Conservation (phyloP, 2,888 invertebrate genomes). For the Aromia moschata region DNA sequence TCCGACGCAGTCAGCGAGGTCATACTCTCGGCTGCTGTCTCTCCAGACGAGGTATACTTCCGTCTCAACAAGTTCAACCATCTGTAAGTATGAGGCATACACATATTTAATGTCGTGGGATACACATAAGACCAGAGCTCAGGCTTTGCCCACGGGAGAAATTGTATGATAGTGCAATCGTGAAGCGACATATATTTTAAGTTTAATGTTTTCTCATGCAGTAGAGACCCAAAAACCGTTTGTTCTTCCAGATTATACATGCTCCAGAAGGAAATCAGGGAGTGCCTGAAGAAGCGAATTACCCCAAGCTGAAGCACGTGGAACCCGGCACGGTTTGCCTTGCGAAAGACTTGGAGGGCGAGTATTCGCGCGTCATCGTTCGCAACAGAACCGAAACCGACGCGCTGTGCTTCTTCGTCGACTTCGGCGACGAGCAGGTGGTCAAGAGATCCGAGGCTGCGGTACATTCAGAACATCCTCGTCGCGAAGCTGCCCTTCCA, state of each 20-base stretch:
- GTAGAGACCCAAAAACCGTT: neutral
- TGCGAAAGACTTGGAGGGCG: slow-evolving; percentile 65
- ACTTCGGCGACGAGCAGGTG: slow-evolving; percentile 68
- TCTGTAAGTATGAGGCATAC: slow-evolving; percentile 56
- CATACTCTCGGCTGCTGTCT: slow-evolving; percentile 62
- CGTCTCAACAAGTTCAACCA: slow-evolving; percentile 64
- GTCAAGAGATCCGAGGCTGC: slow-evolving; percentile 62
- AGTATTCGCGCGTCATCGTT: slow-evolving; percentile 65
- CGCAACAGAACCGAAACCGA: slow-evolving; percentile 58
- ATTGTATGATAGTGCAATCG: no score
- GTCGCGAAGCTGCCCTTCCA: slow-evolving; percentile 68
- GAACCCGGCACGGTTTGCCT: slow-evolving; percentile 64
- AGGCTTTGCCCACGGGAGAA: no score
- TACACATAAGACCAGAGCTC: no score
- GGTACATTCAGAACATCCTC: slow-evolving; percentile 64
- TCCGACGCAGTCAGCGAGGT: slow-evolving; percentile 59
- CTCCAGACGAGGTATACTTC: slow-evolving; percentile 65
- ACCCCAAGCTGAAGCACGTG: slow-evolving; percentile 52
- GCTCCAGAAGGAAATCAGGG: slow-evolving; percentile 44
- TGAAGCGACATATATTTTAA: no score
- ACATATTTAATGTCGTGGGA: no score
- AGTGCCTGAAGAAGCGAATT: slow-evolving; percentile 40
- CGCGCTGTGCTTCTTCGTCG: slow-evolving; percentile 70
- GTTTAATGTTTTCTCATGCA: no score
- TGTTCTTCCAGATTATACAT: slow-evolving; percentile 37